Conservation (phyloP, 2,113 vertebrate species). For the Calidris pugnax region DNA sequence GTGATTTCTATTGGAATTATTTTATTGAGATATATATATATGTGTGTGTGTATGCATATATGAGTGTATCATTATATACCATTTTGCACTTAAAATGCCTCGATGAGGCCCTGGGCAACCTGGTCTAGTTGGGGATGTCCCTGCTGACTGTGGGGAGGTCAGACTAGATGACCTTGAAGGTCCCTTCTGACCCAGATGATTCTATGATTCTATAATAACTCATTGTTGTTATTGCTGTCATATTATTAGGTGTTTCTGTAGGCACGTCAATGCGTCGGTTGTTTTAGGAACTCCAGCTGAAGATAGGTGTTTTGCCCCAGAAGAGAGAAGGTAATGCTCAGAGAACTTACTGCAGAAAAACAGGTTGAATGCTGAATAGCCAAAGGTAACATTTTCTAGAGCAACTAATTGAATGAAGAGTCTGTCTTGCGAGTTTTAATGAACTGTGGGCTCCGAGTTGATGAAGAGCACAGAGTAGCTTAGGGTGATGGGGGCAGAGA, state of each 20-base stretch:
- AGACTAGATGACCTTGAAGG: no score
- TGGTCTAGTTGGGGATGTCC: no score
- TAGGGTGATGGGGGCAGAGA: neutral
- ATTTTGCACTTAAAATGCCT: neutral
- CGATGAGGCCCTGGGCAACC: no score
- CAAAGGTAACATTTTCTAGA: neutral
- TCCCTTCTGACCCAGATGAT: no score
- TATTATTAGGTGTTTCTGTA: neutral
- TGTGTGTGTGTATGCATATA: neutral
- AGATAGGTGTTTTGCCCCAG: neutral
- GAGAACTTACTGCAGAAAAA: neutral
- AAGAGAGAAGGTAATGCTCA: neutral
- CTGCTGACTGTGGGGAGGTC: no score
- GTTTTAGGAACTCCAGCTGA: neutral
- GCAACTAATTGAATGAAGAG: neutral
- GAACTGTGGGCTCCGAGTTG: neutral
- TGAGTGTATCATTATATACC: neutral
- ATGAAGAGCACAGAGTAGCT: neutral
- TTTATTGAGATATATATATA: neutral
- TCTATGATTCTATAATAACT: neutral
- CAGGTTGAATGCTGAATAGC: neutral
- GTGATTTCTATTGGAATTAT: neutral
- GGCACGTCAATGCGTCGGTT: neutral
- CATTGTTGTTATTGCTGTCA: neutral
- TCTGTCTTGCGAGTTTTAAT: neutral